Conservation (phyloP, 2,797 vertebrate species). For the Cirrhinus mrigala region DNA sequence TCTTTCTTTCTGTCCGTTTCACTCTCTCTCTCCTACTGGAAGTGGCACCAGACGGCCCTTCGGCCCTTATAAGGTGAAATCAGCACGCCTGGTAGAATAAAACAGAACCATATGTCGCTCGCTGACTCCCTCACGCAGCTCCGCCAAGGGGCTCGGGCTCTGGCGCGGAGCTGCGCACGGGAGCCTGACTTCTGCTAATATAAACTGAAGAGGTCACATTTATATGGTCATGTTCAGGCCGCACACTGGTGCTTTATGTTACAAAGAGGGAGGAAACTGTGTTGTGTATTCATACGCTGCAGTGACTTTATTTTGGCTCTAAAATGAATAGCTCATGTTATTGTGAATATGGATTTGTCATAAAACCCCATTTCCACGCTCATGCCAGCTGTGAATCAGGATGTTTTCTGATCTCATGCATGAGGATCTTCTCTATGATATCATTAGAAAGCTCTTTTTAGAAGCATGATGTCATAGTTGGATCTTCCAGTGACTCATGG, state of each 20-base stretch:
- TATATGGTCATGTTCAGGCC: slow-evolving; percentile 48
- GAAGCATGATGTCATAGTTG: slow-evolving; percentile 37
- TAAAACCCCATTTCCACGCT: not conserved
- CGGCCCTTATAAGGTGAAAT: slow-evolving; percentile 65
- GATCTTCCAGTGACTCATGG: slow-evolving; percentile 20
- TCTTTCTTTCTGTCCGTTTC: slow-evolving; percentile 32
- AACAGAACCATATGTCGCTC: slow-evolving; percentile 68
- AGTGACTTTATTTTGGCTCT: not conserved
- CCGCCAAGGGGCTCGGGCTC: slow-evolving; percentile 32
- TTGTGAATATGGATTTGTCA: slow-evolving; percentile 22
- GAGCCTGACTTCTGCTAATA: slow-evolving; percentile 55
- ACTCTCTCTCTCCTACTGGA: slow-evolving; percentile 20
- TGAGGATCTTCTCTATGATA: not conserved
- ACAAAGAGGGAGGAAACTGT: not conserved
- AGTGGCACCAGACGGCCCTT: slow-evolving; percentile 62
- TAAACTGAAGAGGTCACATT: slow-evolving; percentile 59
- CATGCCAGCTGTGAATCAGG: slow-evolving; percentile 1
- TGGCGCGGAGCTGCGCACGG: slow-evolving; percentile 52
- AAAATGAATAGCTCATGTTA: slow-evolving; percentile 16
- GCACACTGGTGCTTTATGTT: not conserved
- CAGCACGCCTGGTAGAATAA: slow-evolving; percentile 48
- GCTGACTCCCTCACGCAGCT: slow-evolving; percentile 42
- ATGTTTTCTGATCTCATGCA: slow-evolving; percentile 11
- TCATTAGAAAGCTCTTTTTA: slow-evolving; percentile 25
- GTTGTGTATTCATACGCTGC: not conserved